Evolutionary conservation across 2,888 invertebrate species (phyloP), one percentile per base, ranked within the genome.

Genomic region (Cloeon dipterum): DNA sequence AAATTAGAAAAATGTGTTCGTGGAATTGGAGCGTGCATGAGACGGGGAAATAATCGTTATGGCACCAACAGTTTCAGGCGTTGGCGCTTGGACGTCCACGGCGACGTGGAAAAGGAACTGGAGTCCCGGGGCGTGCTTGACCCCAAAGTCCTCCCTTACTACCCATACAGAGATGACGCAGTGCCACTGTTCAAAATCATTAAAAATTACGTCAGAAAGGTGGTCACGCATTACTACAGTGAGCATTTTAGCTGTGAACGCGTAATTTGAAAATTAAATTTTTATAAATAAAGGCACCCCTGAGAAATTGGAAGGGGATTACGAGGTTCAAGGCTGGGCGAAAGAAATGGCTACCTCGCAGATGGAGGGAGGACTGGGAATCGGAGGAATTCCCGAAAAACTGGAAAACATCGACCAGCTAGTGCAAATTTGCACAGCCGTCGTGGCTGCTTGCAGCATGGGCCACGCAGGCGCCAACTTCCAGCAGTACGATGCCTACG

Each of bases 141-240:
- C 42, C 44, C 45, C 8, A 46, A 51, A 8, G 46, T 58, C 7
- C 43, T 61, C 14, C 57, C 58, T 5, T 49, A 55, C 37, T 61
- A 59, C 46, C 54, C 55, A 25, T 61, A 58, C 50, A 45, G 61
- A 40, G 58, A 61, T 40, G 60, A 61, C 46, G 59, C 56, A 1
- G 37, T 57, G 18, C 44, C 53, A 1, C 42, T 60, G 20, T 55
- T 55, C 42, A 42, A 52, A n/a, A 52, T 53, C 26, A 57, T 61
- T 34, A 47, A 52, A 29, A 50, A 46, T 40, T 61, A 61, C 44
- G 56, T 58, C 32, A 47, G 45, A 17, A 50, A 52, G 43, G 50
- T 59, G 39, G 50, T 59, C 7, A 46, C 51, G 5, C 46, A 55
- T 16, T 54, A 56, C 44, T 60, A 59, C 43, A 53, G 59, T 59